A percentile compares a stretch with the other conserved stretches of the same genome.
These are phyloP conservation scores for Apteryx owenii DNA, from an alignment of 2,113 vertebrate species.

Conservation along the genomic window DNA sequence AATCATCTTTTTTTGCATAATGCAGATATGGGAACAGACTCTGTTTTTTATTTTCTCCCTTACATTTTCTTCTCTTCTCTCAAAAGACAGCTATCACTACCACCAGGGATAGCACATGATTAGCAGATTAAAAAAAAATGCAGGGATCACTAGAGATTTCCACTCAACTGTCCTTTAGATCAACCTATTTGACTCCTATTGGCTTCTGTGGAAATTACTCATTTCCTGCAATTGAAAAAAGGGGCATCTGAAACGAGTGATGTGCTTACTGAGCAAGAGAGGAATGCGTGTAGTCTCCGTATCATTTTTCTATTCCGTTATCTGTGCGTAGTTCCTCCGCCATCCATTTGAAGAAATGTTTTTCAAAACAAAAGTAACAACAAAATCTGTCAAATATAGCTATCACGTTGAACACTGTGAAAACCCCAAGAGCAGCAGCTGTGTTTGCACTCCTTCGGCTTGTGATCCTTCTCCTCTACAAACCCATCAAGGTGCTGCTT, in stretches of 20 bases:
- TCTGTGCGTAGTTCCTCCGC: not conserved
- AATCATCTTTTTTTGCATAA: not conserved
- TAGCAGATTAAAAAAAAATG: not conserved
- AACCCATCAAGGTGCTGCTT: not conserved
- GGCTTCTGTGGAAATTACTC: not conserved
- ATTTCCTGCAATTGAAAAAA: not conserved
- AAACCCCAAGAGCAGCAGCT: not conserved
- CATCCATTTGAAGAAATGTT: not conserved
- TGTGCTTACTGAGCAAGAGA: not conserved
- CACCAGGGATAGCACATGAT: not conserved
- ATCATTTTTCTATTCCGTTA: not conserved
- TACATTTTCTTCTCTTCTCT: not conserved
- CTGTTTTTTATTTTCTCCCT: not conserved
- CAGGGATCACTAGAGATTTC: not conserved
- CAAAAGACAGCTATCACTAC: not conserved
- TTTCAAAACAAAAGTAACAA: not conserved
- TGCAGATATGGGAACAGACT: fast-evolving
- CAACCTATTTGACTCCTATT: not conserved
- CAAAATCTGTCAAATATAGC: not conserved
- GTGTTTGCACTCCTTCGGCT: not conserved
- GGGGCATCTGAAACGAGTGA: not conserved
- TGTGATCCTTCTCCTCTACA: not conserved
- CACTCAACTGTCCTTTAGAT: not conserved
- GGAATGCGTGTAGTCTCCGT: not conserved
- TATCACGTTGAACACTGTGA: not conserved